A percentile compares a stretch with the other conserved stretches of the same genome.
Conservation (phyloP, 2,113 vertebrate species). For the Etheostoma spectabile region DNA sequence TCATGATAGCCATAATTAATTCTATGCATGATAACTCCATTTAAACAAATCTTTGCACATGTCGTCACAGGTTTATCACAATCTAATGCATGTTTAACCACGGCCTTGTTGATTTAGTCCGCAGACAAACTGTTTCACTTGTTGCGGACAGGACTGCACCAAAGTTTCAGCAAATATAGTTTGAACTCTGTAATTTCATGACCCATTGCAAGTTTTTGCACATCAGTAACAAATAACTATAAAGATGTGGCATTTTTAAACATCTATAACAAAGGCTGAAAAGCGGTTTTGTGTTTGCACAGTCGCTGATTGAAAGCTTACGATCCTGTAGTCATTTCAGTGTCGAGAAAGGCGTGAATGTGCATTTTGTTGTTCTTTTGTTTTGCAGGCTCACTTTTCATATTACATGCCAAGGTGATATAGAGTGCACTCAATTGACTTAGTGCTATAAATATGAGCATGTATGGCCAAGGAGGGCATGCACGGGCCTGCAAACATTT, state of each 20-base stretch:
- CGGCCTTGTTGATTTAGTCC: constrained; percentile 27
- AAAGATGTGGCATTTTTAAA: neutral
- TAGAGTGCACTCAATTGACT: neutral
- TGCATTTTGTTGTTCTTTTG: neutral
- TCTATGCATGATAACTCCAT: constrained; percentile 17
- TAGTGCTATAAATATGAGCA: neutral
- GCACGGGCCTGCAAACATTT: constrained; percentile 33
- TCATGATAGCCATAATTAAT: constrained; percentile 50
- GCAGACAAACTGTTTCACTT: constrained; percentile 43
- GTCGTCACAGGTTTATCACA: constrained; percentile 7
- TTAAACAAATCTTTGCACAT: constrained; percentile 51
- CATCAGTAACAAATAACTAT: neutral
- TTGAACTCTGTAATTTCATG: neutral
- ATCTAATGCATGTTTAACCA: constrained; percentile 20
- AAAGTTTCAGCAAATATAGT: constrained; percentile 39
- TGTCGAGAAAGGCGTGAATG: neutral
- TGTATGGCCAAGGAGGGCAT: neutral
- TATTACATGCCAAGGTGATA: neutral
- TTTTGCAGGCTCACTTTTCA: neutral
- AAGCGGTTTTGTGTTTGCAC: constrained; percentile 1
- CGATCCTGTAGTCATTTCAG: neutral
- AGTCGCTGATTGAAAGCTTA: neutral
- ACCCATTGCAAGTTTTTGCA: neutral
- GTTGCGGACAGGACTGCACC: constrained; percentile 42
- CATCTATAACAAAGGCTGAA: neutral